Evolutionary conservation across 2,888 invertebrate genomes (phyloP).

Genomic region (Resseliella maxima): DNA sequence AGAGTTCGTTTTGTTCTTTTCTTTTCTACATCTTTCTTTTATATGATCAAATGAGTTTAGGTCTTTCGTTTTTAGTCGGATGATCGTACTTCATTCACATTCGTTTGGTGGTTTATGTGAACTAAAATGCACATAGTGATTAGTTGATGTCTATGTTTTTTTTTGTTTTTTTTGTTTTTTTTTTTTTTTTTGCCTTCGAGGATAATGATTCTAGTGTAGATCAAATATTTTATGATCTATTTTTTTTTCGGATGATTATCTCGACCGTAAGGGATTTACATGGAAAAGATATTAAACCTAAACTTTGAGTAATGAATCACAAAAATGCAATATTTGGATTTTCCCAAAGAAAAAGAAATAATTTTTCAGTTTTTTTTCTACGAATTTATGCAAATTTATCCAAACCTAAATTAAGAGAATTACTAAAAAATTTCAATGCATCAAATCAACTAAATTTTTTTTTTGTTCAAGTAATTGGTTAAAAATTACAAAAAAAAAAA

Average conservation of each 20-base stretch:
- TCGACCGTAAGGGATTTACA: slow-evolving; percentile 1
- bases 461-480: no score
- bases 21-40: not conserved
- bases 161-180: not conserved
- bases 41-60: not conserved
- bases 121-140: slow-evolving; percentile 2
- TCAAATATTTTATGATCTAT: slow-evolving; percentile 28
- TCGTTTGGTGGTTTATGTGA: slow-evolving; percentile 12
- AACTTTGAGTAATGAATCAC: not conserved
- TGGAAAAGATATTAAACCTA: not conserved
- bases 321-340: not conserved
- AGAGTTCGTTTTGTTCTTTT: slow-evolving; percentile 20
- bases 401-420: no score
- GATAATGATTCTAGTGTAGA: not conserved
- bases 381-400: no score
- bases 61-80: slow-evolving; percentile 22
- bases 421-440: no score
- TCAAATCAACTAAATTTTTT: no score
- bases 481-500: not conserved
- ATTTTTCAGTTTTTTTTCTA: not conserved
- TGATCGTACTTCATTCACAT: slow-evolving; percentile 53
- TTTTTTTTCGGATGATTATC: not conserved
- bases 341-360: not conserved
- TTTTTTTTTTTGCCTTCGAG: not conserved
- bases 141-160: slow-evolving; percentile 3